Conservation (phyloP, 2,113 vertebrate genomes). For the Mixornis gularis region DNA sequence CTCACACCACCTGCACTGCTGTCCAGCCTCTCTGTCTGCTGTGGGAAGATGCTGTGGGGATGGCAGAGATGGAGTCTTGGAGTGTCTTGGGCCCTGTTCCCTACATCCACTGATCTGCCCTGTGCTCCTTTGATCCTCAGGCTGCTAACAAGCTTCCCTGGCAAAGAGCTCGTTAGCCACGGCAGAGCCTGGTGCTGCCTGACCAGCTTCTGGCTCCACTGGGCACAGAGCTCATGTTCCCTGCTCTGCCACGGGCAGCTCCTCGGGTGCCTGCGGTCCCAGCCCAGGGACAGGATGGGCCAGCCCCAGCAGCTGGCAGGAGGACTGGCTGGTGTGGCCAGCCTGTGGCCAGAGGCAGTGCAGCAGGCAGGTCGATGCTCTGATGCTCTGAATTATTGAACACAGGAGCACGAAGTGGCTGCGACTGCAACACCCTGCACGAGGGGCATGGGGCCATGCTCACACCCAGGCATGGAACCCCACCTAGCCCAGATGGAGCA, state of each 20-base stretch:
- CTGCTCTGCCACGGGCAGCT: accelerated
- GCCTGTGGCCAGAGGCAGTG: not conserved
- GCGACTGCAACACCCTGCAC: accelerated
- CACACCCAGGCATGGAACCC: accelerated
- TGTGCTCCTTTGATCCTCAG: not conserved
- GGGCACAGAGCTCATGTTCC: not conserved
- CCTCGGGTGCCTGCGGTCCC: accelerated
- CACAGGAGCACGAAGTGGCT: not conserved
- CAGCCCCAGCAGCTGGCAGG: not conserved
- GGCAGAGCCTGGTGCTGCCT: not conserved
- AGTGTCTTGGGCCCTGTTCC: not conserved
- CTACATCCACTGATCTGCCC: accelerated
- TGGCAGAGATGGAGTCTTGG: not conserved
- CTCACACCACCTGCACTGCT: not conserved
- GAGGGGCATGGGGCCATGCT: accelerated
- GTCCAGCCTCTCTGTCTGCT: accelerated
- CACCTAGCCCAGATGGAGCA: not conserved
- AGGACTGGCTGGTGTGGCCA: not conserved
- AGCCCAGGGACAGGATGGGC: accelerated
- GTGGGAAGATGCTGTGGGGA: not conserved
- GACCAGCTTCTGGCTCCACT: not conserved
- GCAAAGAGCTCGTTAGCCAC: not conserved
- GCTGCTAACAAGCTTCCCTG: not conserved
- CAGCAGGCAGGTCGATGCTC: not conserved
- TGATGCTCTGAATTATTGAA: not conserved